These are phyloP conservation scores for Drosophila cognata DNA, from an alignment of 2,888 invertebrate species.

Conservation along the genomic window DNA sequence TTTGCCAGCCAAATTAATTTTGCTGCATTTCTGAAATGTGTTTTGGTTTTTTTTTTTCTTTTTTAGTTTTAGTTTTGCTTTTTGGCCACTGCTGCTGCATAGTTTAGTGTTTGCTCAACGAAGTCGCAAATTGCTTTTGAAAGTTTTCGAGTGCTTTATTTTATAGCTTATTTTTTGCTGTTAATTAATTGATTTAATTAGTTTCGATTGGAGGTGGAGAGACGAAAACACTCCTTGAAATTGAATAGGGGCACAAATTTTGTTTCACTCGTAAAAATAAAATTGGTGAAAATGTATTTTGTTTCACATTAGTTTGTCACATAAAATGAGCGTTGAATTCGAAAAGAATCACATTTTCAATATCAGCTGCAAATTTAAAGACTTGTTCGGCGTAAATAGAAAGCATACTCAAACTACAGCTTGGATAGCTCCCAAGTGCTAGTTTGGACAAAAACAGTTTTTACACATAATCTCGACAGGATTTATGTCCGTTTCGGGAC, in stretches of 20 bases:
- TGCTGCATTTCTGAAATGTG: constrained; percentile 21
- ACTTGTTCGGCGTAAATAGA: neutral
- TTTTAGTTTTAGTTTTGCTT: neutral
- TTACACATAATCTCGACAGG: neutral
- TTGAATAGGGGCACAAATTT: neutral
- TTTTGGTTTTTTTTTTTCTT: constrained; percentile 1
- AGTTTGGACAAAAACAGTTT: neutral
- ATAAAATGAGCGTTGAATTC: neutral
- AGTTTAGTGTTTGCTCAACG: constrained; percentile 31
- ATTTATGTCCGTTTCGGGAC: neutral
- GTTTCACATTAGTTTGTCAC: neutral
- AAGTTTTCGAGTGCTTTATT: neutral
- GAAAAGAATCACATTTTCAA: neutral
- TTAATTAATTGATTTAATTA: constrained; percentile 14
- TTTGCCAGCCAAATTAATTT: constrained; percentile 14
- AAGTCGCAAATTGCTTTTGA: neutral
- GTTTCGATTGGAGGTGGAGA: neutral
- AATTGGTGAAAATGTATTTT: neutral
- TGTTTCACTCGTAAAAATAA: neutral
- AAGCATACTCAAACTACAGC: neutral
- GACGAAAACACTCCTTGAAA: neutral
- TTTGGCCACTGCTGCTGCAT: constrained; percentile 12
- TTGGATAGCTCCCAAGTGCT: neutral
- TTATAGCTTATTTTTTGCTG: neutral
- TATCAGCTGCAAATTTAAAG: neutral